These are phyloP conservation scores for Campaea margaritaria DNA, from an alignment of 2,888 invertebrate genomes.

Conservation along the genomic window DNA sequence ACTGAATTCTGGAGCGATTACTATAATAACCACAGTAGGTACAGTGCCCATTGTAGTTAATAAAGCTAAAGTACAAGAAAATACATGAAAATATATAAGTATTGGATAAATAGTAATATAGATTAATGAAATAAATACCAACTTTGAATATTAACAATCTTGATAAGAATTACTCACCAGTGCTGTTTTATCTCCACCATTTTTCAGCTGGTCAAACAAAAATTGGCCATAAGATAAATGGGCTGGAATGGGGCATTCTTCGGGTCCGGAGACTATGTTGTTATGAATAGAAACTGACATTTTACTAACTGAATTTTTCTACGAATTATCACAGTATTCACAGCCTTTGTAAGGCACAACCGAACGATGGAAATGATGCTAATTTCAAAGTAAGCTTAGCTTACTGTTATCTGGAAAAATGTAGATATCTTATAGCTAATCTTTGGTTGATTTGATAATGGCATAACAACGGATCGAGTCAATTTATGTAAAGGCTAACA, in stretches of 20 bases:
- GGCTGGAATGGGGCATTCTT: constrained; percentile 73
- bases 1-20: background rate
- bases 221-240: constrained; percentile 83
- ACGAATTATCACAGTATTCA: constrained; percentile 1
- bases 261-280: constrained; percentile 75
- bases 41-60: too few species aligned
- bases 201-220: constrained; percentile 80
- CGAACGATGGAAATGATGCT: background rate
- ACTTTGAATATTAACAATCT: background rate
- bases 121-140: too few species aligned
- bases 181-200: constrained; percentile 76
- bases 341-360: constrained; percentile 2
- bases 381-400: constrained; percentile 15
- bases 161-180: constrained; percentile 66
- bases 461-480: constrained; percentile 11
- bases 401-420: constrained; percentile 22
- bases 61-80: too few species aligned
- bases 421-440: constrained; percentile 21
- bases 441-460: constrained; percentile 29
- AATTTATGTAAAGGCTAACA: background rate
- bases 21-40: too few species aligned
- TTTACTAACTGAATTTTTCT: background rate
- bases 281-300: constrained; percentile 66
- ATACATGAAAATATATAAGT: too few species aligned
- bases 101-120: too few species aligned